Evolutionary conservation across 2,113 vertebrate genomes (phyloP).

Genomic region (Carassius auratus): DNA sequence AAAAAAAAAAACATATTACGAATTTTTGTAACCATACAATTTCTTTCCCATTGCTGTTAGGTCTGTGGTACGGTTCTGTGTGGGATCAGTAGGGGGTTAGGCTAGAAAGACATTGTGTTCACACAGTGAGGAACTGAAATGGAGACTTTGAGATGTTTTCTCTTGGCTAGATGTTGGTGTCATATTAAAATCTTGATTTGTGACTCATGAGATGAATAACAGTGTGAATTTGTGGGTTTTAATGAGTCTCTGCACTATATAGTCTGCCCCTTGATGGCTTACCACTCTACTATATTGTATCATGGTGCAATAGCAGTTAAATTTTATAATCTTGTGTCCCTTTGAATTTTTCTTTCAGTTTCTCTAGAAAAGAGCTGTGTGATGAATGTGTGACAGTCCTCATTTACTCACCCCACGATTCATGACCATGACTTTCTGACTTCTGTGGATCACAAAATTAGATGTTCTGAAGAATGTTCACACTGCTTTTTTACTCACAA

Average conservation of each 20-base stretch:
- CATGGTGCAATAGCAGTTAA: neutral
- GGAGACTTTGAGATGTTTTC: neutral
- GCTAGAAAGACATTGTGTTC: neutral
- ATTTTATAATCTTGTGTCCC: neutral
- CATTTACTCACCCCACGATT: neutral
- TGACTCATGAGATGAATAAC: neutral
- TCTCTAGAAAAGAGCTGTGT: neutral
- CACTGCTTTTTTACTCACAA: neutral
- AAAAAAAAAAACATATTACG: too few species aligned
- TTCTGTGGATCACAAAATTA: neutral
- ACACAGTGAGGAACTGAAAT: slow-evolving; percentile 10
- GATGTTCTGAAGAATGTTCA: neutral
- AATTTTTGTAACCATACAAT: too few species aligned
- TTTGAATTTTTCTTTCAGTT: neutral
- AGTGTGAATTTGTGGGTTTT: neutral
- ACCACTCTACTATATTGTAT: neutral
- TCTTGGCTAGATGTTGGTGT: slow-evolving; percentile 1
- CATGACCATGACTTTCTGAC: neutral
- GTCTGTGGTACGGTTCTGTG: neutral
- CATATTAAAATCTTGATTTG: slow-evolving; percentile 1
- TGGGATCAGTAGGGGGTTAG: neutral
- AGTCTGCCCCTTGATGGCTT: neutral
- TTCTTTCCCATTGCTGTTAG: too few species aligned
- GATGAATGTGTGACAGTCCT: slow-evolving; percentile 7
- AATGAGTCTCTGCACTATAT: neutral